A percentile compares a stretch with the other conserved stretches of the same genome.
These are phyloP conservation scores for Brachylomia viminalis DNA, from an alignment of 2,888 invertebrate genomes.

Conservation along the genomic window DNA sequence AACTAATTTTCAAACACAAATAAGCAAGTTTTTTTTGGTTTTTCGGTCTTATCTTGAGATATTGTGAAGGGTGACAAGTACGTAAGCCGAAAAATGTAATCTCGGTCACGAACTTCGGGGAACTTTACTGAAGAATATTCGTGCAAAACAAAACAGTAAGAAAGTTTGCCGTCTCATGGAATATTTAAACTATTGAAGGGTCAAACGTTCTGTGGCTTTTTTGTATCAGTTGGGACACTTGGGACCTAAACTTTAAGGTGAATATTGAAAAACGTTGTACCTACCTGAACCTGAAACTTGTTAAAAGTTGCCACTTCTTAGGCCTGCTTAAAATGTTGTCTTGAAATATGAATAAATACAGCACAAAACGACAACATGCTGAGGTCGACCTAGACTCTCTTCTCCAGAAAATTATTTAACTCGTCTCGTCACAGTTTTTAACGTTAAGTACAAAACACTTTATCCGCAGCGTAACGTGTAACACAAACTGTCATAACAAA, in stretches of 20 bases:
- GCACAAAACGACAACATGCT: background rate
- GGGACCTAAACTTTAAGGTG: conserved; percentile 40
- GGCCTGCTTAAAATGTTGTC: background rate
- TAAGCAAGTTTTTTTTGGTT: conserved; percentile 50
- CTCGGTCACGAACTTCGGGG: conserved; percentile 78
- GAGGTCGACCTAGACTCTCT: background rate
- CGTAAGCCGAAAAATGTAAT: conserved; percentile 83
- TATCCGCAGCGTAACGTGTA: conserved; percentile 48
- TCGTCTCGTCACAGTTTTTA: conserved; percentile 39
- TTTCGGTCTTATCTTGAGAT: conserved; percentile 54
- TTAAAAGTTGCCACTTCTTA: background rate
- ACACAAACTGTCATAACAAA: conserved; percentile 65
- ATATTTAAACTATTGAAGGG: conserved; percentile 66
- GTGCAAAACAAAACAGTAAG: conserved; percentile 71
- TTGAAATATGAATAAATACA: conserved; percentile 1
- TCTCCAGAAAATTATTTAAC: conserved; percentile 21
- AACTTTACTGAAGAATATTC: conserved; percentile 72
- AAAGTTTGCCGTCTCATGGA: conserved; percentile 64
- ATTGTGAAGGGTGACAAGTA: conserved; percentile 72
- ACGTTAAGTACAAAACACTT: conserved; percentile 58
- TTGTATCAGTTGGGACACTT: conserved; percentile 49
- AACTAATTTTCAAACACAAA: conserved; percentile 53
- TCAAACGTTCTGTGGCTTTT: conserved; percentile 56
- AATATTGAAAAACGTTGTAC: conserved; percentile 55
- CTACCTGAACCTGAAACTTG: conserved; percentile 26